Evolutionary conservation across 2,113 vertebrate genomes (phyloP).

Genomic region (Hiodon tergisus): DNA sequence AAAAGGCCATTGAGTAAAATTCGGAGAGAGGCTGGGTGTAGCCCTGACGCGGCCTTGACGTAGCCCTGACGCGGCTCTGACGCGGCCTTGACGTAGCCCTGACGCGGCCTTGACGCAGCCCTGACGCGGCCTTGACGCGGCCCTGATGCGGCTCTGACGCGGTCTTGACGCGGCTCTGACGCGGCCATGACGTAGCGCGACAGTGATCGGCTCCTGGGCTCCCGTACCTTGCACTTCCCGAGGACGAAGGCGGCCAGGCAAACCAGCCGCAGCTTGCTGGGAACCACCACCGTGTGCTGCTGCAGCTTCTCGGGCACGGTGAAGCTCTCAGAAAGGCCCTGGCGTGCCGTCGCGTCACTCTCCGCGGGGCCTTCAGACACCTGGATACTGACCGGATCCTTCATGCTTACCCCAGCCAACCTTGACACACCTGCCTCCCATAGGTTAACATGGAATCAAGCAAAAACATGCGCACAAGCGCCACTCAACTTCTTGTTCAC

Average conservation of each 20-base stretch:
- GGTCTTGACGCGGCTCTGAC: no score
- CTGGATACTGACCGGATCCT: slow-evolving; percentile 69
- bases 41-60: no score
- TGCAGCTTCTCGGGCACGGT: slow-evolving; percentile 74
- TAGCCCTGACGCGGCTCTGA: no score
- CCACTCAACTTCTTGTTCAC: no score
- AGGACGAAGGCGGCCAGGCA: slow-evolving; percentile 84
- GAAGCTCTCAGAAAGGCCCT: slow-evolving; percentile 59
- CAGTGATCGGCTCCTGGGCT: not conserved
- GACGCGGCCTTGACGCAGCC: no score
- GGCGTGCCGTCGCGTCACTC: not conserved
- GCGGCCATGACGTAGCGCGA: not conserved
- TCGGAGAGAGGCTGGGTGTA: no score
- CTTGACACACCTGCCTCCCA: slow-evolving; percentile 66
- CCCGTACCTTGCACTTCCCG: slow-evolving; percentile 78
- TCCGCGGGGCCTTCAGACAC: slow-evolving; percentile 52
- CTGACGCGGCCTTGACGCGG: no score
- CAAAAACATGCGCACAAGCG: not conserved
- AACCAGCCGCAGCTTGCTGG: slow-evolving; percentile 88
- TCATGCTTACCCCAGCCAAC: slow-evolving; percentile 78
- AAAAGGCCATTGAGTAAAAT: no score
- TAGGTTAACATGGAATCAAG: not conserved
- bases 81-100: no score
- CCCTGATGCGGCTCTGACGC: no score
- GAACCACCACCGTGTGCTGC: slow-evolving; percentile 79